These are phyloP conservation scores for Tipula unca DNA, from an alignment of 2,888 invertebrate genomes.

Conservation along the genomic window DNA sequence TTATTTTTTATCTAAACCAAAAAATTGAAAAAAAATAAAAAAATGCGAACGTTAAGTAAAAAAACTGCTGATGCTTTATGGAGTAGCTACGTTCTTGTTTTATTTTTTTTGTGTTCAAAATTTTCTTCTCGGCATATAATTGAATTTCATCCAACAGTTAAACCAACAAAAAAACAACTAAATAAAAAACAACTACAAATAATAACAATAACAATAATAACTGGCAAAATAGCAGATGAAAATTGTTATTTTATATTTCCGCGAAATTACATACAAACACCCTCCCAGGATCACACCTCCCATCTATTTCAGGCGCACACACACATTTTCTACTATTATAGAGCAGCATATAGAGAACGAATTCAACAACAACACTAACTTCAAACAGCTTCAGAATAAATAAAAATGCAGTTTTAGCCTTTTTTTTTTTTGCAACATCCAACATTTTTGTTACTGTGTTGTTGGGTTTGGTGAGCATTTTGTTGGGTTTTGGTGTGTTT, in stretches of 20 bases:
- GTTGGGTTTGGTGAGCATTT: background rate
- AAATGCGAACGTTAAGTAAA: background rate
- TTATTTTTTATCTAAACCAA: background rate
- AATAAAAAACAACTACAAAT: background rate
- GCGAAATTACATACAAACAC: background rate
- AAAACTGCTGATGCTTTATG: background rate
- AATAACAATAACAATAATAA: background rate
- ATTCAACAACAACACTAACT: background rate
- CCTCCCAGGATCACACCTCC: background rate
- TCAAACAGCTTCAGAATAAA: background rate
- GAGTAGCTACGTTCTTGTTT: background rate
- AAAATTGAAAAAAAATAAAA: background rate
- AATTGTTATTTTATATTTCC: conserved; percentile 8
- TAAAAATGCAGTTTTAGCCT: background rate
- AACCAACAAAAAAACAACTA: background rate
- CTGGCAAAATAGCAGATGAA: background rate
- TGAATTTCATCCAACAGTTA: conserved; percentile 1
- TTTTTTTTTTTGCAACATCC: background rate
- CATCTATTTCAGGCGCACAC: background rate
- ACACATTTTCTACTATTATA: background rate
- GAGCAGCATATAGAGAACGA: background rate
- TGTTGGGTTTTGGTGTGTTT: background rate
- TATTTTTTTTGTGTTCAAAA: background rate
- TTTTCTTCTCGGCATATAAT: background rate
- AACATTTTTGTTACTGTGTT: background rate